Percentiles rank a stretch among this genome's conserved stretches.
These are phyloP conservation scores for Chelonoidis abingdonii DNA, from an alignment of 2,113 vertebrate genomes.

Conservation along the genomic window DNA sequence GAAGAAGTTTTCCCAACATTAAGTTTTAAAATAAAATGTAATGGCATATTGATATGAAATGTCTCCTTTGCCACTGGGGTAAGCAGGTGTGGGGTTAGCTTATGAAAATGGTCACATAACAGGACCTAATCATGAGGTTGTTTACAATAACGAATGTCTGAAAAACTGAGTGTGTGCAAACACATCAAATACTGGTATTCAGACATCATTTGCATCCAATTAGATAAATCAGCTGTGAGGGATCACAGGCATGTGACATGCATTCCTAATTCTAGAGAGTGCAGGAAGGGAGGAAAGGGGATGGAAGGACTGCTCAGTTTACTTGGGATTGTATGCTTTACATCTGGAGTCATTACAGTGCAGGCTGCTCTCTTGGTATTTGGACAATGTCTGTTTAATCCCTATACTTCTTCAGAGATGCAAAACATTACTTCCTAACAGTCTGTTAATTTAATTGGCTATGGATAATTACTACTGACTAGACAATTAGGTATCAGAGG, in stretches of 20 bases:
- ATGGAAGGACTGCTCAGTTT: neutral
- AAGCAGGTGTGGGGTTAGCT: neutral
- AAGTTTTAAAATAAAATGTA: neutral
- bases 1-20: neutral
- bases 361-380: neutral
- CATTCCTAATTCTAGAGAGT: neutral
- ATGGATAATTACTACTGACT: conserved; percentile 37
- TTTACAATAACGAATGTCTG: neutral
- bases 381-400: conserved; percentile 8
- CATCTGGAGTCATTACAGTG: accelerated
- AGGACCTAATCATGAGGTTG: neutral
- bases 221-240: neutral
- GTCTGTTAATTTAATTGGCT: conserved; percentile 32
- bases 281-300: neutral
- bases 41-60: neutral
- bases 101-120: neutral
- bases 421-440: neutral
- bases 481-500: conserved; percentile 42
- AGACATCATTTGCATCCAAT: neutral
- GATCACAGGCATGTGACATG: neutral
- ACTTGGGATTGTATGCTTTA: neutral
- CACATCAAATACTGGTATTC: neutral
- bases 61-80: neutral
- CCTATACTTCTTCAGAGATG: neutral
- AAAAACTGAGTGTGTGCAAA: neutral